Evolutionary conservation across 30 jellyfish, hydroid and myxozoan species (phyloP).

Genomic region (Hydractinia symbiolongicarpus): DNA sequence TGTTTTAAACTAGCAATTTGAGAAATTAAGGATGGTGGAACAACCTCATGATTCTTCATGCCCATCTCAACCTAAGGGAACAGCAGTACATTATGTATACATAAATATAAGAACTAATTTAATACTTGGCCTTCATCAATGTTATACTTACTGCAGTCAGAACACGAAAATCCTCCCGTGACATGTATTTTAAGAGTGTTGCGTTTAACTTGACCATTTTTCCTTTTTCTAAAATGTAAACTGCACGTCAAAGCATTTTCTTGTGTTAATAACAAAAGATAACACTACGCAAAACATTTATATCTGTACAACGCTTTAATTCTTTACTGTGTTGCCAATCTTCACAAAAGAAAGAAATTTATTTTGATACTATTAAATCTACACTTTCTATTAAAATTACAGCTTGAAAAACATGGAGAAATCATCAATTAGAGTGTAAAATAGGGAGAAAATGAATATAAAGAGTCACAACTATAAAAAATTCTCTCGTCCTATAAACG

Average conservation of each 20-base stretch:
- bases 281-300: not conserved
- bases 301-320: not conserved
- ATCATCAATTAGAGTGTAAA: too few species aligned
- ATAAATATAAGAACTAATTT: not conserved
- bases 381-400: too few species aligned
- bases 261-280: not conserved
- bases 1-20: slow-evolving; percentile 82
- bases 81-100: not conserved
- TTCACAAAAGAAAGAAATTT: too few species aligned
- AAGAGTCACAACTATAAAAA: too few species aligned
- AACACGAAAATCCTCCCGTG: slow-evolving; percentile 87
- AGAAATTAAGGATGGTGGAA: slow-evolving; percentile 64
- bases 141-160: slow-evolving; percentile 78
- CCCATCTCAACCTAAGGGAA: slow-evolving; percentile 94
- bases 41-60: slow-evolving; percentile 94
- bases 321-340: too few species aligned
- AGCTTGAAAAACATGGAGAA: too few species aligned
- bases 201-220: slow-evolving; percentile 86
- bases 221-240: not conserved
- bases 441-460: too few species aligned
- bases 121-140: not conserved
- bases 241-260: too few species aligned
- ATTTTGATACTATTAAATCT: too few species aligned
- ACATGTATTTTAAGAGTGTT: slow-evolving; percentile 73
- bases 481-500: too few species aligned